Evolutionary conservation across 2,113 vertebrate species (phyloP).

Genomic region (Engystomops pustulosus): DNA sequence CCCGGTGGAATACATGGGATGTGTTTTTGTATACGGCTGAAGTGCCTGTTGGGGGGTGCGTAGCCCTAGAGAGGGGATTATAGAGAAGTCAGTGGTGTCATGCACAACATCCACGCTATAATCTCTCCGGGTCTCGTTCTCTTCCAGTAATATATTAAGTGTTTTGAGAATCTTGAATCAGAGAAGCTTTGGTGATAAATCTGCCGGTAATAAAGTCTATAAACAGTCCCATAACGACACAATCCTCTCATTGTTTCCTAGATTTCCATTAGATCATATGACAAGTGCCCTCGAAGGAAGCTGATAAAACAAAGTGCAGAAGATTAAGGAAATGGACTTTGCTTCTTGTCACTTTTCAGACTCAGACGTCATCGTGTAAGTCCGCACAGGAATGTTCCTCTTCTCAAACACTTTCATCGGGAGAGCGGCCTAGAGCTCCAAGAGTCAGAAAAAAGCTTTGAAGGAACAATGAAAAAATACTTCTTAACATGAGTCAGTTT

Average conservation of each 20-base stretch:
- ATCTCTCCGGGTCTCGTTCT: too few relatives aligned
- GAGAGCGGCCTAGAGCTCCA: not conserved
- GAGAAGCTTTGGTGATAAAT: too few relatives aligned
- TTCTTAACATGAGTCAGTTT: slow-evolving; percentile 67
- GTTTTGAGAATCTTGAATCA: too few relatives aligned
- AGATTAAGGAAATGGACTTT: slow-evolving; percentile 28
- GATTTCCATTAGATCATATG: not conserved
- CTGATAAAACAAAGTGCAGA: not conserved
- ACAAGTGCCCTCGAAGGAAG: not conserved
- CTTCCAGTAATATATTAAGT: too few relatives aligned
- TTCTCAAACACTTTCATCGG: slow-evolving; percentile 36
- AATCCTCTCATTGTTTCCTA: slow-evolving; percentile 23
- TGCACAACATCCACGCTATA: too few relatives aligned
- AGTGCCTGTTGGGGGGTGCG: too few relatives aligned
- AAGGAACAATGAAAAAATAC: slow-evolving; percentile 63
- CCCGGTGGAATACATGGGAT: too few relatives aligned
- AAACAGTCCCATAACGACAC: not conserved
- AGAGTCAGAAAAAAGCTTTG: slow-evolving; percentile 65
- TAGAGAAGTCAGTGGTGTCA: too few relatives aligned
- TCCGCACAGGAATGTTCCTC: slow-evolving; percentile 23
- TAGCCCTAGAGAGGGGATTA: too few relatives aligned
- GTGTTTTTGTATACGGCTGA: too few relatives aligned
- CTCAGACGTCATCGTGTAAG: not conserved
- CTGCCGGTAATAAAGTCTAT: not conserved
- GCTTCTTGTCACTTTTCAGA: slow-evolving; percentile 14